Evolutionary conservation across 2,888 invertebrate genomes (phyloP), one percentile per base, ranked within the genome.

Genomic region (Cephonodes hylas): DNA sequence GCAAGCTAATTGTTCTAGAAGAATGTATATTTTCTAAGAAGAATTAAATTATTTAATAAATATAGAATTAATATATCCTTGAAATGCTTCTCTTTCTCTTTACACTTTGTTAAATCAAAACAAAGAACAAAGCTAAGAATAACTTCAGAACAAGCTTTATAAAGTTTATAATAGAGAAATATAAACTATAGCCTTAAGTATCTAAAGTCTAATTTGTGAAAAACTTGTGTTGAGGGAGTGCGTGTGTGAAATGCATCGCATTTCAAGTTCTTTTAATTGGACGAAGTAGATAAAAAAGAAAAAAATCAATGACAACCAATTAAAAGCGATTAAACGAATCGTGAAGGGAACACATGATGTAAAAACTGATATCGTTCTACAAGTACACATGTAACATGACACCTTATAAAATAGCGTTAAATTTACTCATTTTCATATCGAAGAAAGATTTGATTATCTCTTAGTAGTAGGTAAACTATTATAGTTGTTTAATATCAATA

Each of bases 41-140:
- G 13, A 13, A 38, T 38, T 38, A 38, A 3, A 2, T 38, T 31
- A 10, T 13, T 7, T 38, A 3, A 3, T 10, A 38, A n/a, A n/a
- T n/a, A n/a, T n/a, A n/a, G n/a, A n/a, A n/a, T n/a, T n/a, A n/a
- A n/a, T n/a, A n/a, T n/a, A n/a, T n/a, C n/a, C n/a, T n/a, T n/a
- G n/a, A n/a, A n/a, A n/a, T n/a, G n/a, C n/a, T n/a, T n/a, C n/a
- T n/a, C n/a, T n/a, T n/a, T n/a, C n/a, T n/a, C n/a, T n/a, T n/a
- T n/a, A n/a, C n/a, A n/a, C n/a, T n/a, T n/a, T n/a, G n/a, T n/a
- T n/a, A n/a, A n/a, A n/a, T n/a, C n/a, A n/a, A n/a, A n/a, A n/a
- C n/a, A n/a, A n/a, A 13, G 65, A 64, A 70, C 67, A 73, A 73
- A 65, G 65, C 64, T 66, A 66, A 78, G 70, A 71, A 70, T 67